Base-by-base conservation (phyloP, 1,140 invertebrate species). In the Rhagoletis zephyria region DNA sequence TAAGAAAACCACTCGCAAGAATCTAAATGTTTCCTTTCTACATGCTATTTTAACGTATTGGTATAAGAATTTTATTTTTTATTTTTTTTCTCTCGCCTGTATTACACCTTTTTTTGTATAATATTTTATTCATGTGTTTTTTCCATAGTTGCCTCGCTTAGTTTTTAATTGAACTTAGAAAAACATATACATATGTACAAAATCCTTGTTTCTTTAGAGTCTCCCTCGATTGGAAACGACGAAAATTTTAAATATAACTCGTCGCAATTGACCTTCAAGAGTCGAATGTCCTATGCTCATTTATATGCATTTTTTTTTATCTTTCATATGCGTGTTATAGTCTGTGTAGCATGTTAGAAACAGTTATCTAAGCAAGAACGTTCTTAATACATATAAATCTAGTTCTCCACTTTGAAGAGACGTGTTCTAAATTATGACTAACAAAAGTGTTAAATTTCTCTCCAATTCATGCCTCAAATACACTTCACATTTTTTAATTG, bases 301-400 rank as follows among this genome's bases (percentile, higher is more conserved):
- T 30, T 63, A 74, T 48, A 48, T 48, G 16, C 7, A 74, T 12
- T 74, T 16, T 4, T 74, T 19, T 67, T 2, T 19, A 67, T 67
- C 19, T 19, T 81, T 10, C 16, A 14, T 81, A 81, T 56, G 74
- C 56, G 19, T 81, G 74, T 56, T 81, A 81, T 81, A 81, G 16
- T 81, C 48, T 51, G 74, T 81, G 74, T 59, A 48, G 74, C 74
- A 81, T 81, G 74, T 42, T 81, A 56, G 74, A 19, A 10, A 9
- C 16, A 56, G 45, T 56, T 19, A 81, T 48, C 12, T 81, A 56
- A 48, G 14, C 67, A 48, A 74, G 40, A 63, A 63, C 1, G 51
- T 30, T 7, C 30, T 67, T 4, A 59, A n/a, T 56, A 10, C 7
- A 81, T 56, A 10, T 56, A 48, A 30, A 59, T 81, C 3, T 51